Evolutionary conservation across 2,113 vertebrate genomes (phyloP), one percentile per base, ranked within the genome.

Genomic region (Hippocampus abdominalis): DNA sequence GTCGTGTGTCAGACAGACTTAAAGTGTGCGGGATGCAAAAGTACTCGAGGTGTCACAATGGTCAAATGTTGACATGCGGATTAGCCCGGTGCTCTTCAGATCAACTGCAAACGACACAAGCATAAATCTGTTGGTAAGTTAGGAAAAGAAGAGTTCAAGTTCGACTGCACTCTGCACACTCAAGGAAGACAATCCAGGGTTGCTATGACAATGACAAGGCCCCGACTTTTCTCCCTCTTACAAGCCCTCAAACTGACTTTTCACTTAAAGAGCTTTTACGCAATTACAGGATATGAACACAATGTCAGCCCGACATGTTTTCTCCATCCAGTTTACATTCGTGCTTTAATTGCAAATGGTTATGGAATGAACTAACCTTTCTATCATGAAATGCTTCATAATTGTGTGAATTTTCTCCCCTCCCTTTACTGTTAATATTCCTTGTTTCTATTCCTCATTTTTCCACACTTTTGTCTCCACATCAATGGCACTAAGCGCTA

Each of bases 401-500:
- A 72, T 69, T 80, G 16, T 79, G 40, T 71, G 77, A 64, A 65
- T 80, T 75, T 78, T 79, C 75, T 56, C 51, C 51, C 69, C 74
- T 32, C 20, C 23, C 40, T 80, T 57, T 75, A 44, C 54, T 68
- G 66, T 69, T 32, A 20, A 60, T 16, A 16, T 32, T 29, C 6
- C 16, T 8, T 78, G 61, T 75, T 64, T 81, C 79, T 71, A 7
- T 44, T 25, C 72, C 54, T 78, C 20, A 68, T 40, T 78, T 39
- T 66, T 66, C 48, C 81, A 44, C 65, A 75, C 66, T 27, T 42
- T 61, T 72, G 63, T 66, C 49, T 51, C 63, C 70, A 29, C 74
- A 70, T 62, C 78, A 82, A 79, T 87, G 87, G 85, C 75, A 81
- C 74, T 88, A 76, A 88, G 80, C 76, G 72, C 69, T 79, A 67